Percentiles rank a stretch among this genome's conserved stretches.
Evolutionary conservation across 2,888 invertebrate genomes (phyloP).

Genomic region (Graphium colonna): DNA sequence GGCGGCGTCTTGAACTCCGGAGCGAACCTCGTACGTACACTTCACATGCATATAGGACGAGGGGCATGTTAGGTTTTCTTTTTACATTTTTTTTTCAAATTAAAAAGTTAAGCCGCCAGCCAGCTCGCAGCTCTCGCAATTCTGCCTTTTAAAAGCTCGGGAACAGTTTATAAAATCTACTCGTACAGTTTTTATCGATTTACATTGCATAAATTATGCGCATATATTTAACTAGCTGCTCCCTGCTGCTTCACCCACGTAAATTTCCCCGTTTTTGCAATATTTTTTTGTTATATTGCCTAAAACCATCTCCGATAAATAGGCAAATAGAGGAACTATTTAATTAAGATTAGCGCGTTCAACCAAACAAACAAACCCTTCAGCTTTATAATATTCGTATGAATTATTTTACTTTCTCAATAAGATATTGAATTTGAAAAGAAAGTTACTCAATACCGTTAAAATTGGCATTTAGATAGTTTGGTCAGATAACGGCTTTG

Average conservation of each 20-base stretch:
- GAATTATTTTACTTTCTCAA: too few species aligned
- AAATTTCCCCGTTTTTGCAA: too few species aligned
- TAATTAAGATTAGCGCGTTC: too few species aligned
- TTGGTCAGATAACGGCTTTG: neutral
- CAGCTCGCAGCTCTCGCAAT: neutral
- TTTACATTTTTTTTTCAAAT: slow-evolving; percentile 9
- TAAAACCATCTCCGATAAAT: too few species aligned
- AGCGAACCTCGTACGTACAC: slow-evolving; percentile 12
- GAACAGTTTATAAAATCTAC: neutral
- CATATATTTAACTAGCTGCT: neutral
- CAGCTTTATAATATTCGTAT: too few species aligned
- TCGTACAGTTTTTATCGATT: neutral
- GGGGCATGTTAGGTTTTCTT: slow-evolving; percentile 4
- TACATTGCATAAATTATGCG: neutral
- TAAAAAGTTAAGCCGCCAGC: neutral
- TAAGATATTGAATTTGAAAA: neutral
- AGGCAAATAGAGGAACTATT: too few species aligned
- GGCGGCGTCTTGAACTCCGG: slow-evolving; percentile 30
- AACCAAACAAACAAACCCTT: too few species aligned
- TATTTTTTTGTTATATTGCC: too few species aligned
- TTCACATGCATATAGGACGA: slow-evolving; percentile 15
- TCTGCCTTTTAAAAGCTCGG: slow-evolving; percentile 3
- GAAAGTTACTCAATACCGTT: neutral
- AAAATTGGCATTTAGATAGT: neutral
- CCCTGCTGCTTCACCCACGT: too few species aligned